Evolutionary conservation across 2,888 invertebrate genomes (phyloP).

Genomic region (Apamea epomidion): DNA sequence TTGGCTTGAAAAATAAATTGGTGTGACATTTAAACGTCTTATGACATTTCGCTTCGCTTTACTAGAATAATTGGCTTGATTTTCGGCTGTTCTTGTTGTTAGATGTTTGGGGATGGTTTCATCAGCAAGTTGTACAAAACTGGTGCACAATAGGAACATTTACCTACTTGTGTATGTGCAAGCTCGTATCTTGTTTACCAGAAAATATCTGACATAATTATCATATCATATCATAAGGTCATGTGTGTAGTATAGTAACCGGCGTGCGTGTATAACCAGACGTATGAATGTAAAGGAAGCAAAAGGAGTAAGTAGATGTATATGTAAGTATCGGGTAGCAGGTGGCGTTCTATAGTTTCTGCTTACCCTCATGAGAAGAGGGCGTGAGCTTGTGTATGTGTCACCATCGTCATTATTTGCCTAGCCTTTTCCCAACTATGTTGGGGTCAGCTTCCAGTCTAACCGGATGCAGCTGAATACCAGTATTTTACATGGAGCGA

Average conservation of each 20-base stretch:
- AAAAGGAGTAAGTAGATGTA: neutral
- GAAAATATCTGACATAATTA: neutral
- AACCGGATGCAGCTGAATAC: too few relatives aligned
- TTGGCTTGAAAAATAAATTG: conserved; percentile 23
- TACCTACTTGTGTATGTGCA: neutral
- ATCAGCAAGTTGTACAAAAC: conserved; percentile 3
- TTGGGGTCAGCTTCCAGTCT: too few relatives aligned
- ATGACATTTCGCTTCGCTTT: conserved; percentile 14
- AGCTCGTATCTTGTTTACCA: neutral
- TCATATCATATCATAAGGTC: neutral
- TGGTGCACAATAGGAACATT: neutral
- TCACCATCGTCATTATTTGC: too few relatives aligned
- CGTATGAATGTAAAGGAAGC: neutral
- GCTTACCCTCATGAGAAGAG: neutral
- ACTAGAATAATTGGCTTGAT: conserved; percentile 24
- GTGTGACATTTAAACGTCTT: neutral
- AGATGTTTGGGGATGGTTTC: conserved; percentile 19
- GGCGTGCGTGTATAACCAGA: neutral
- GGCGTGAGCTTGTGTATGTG: too few relatives aligned
- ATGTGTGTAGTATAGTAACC: neutral
- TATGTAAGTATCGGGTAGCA: neutral
- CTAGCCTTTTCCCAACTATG: too few relatives aligned
- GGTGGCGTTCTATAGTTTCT: neutral
- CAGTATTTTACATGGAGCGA: too few relatives aligned
- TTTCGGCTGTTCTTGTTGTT: conserved; percentile 26